Evolutionary conservation across 2,797 vertebrate genomes (phyloP), one percentile per base, ranked within the genome.

Genomic region (Vespertilio murinus): DNA sequence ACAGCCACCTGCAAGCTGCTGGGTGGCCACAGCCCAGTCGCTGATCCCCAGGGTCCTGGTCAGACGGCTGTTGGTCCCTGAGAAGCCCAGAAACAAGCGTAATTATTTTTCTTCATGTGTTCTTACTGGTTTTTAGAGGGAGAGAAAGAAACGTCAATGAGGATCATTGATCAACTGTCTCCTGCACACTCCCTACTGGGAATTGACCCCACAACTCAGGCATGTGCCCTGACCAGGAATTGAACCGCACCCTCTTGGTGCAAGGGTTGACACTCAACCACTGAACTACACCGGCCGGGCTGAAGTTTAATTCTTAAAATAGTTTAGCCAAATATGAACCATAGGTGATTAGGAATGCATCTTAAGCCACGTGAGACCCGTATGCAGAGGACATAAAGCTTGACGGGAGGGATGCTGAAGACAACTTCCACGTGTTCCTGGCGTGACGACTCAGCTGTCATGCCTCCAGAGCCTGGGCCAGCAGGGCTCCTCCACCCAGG

Each of bases 1-100:
- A 84, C 98, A 98, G 84, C 98, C 98, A 99, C 99, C 99, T 99
- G 98, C 98, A 93, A 98, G 98, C 93, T 98, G 98, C 98, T 99
- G 98, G 97, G 98, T 99, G 79, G 98, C 99, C 98, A 98, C 98
- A 99, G 96, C 98, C 98, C 99, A 8, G 35, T 54, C 70, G 13
- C 38, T 8, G 47, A 83, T 56, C 20, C 25, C 85, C 1, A 38
- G 92, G 35, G 35, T 20, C 71, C 98, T 98, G 98, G 94, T 98
- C 98, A n/a, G 98, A 98, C 98, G 98, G 94, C 98, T 97, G 95
- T 97, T 90, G 96, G 65, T 52, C 64, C 61, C 64, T 22, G 90
- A 88, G 94, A 94, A 93, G 11, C 77, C 91, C 74, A 95, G 78
- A 97, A 97, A 90, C 92, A 35, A 59, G n/a, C 47, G 30, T 28